These are phyloP conservation scores for Poeciliopsis paucimaculata DNA, from an alignment of 2,797 vertebrate species.

Conservation along the genomic window DNA sequence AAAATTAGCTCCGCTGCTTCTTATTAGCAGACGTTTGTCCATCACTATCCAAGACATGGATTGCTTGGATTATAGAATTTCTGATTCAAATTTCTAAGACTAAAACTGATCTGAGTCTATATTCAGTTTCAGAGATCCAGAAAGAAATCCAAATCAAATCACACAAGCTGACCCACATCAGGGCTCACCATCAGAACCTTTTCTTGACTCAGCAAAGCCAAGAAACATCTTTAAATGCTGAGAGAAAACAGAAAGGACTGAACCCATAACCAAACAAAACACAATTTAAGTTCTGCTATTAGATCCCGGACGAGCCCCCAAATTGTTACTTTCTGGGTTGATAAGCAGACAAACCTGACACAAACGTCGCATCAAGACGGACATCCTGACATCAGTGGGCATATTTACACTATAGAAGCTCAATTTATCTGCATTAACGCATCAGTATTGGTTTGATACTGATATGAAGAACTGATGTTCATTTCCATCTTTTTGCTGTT, in stretches of 20 bases:
- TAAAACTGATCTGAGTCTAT: background rate
- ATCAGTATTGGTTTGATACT: background rate
- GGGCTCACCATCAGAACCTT: background rate
- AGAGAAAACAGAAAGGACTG: background rate
- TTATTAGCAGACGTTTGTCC: background rate
- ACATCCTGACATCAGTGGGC: background rate
- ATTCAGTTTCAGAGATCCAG: background rate
- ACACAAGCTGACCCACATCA: background rate
- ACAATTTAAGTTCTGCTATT: background rate
- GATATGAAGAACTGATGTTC: background rate
- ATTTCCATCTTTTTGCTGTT: background rate
- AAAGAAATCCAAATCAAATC: background rate
- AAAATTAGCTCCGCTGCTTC: background rate
- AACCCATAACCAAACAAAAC: background rate
- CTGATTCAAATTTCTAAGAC: background rate
- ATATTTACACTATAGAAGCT: background rate
- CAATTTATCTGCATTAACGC: background rate
- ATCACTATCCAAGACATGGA: background rate
- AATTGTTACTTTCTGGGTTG: background rate
- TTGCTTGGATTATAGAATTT: background rate
- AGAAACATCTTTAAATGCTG: background rate
- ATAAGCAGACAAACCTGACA: background rate
- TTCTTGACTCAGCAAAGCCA: background rate
- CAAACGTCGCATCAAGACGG: background rate
- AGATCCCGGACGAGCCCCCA: background rate